Conservation (phyloP, 2,888 invertebrate genomes). For the Calliopum simillimum region DNA sequence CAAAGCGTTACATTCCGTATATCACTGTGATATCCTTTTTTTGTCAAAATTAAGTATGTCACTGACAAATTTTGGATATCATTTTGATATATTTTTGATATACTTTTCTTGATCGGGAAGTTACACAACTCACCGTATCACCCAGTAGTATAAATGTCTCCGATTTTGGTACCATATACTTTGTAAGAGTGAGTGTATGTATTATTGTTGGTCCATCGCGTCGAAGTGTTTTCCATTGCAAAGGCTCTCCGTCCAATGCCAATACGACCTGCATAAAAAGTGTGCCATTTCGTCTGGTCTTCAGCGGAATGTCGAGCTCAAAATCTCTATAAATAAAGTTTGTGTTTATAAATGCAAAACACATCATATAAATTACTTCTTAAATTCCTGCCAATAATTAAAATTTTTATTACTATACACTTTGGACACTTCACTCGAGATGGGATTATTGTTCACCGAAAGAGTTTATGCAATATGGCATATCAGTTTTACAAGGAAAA, state of each 20-base stretch:
- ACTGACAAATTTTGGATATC: too few species aligned
- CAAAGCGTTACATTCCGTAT: too few species aligned
- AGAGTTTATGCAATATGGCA: too few species aligned
- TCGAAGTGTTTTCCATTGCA: conserved; percentile 72
- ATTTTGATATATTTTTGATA: too few species aligned
- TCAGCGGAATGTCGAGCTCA: conserved; percentile 76
- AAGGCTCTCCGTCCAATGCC: conserved; percentile 71
- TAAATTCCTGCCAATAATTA: conserved; percentile 72
- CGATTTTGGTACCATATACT: conserved; percentile 80
- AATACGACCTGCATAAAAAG: conserved; percentile 82
- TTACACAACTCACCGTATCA: conserved; percentile 55
- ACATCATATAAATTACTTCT: conserved; percentile 62
- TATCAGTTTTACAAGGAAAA: too few species aligned
- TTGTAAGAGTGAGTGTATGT: conserved; percentile 77
- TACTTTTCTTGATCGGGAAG: too few species aligned
- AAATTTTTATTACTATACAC: conserved; percentile 75
- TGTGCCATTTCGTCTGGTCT: conserved; percentile 86
- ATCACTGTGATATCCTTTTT: too few species aligned
- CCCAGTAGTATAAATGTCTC: conserved; percentile 79
- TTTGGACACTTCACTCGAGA: conserved; percentile 71
- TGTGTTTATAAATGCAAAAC: background rate
- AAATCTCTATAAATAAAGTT: conserved; percentile 49
- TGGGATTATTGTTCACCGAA: conserved; percentile 73
- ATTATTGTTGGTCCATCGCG: conserved; percentile 73
- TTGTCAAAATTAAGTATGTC: too few species aligned